A percentile compares a stretch with the other conserved stretches of the same genome.
Conservation (phyloP, 2,797 vertebrate species). For the Capromys pilorides region DNA sequence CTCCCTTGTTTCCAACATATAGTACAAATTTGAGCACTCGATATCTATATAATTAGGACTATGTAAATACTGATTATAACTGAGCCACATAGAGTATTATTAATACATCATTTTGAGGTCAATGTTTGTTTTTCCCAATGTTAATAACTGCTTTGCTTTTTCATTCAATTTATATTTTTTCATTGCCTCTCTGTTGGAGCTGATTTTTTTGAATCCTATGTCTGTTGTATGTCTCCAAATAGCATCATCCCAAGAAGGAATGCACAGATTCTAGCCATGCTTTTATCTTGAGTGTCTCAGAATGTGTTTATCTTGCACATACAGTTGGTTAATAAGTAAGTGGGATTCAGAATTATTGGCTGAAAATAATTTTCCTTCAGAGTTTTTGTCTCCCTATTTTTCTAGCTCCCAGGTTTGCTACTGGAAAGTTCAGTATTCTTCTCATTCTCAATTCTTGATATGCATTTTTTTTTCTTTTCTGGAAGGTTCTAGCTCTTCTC, state of each 20-base stretch:
- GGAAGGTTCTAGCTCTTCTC: constrained; percentile 15
- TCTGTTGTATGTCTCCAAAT: background rate
- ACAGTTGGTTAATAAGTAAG: background rate
- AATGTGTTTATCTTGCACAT: background rate
- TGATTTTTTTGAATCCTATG: background rate
- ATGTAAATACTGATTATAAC: background rate
- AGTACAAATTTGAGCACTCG: too few species aligned
- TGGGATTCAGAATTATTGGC: background rate
- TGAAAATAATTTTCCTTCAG: background rate
- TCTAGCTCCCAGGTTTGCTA: background rate
- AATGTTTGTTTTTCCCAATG: constrained; percentile 5
- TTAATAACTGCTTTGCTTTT: constrained; percentile 32
- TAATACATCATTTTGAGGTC: background rate
- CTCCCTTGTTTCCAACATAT: too few species aligned
- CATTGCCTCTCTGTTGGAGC: background rate
- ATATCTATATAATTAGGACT: too few species aligned
- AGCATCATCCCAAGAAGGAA: background rate
- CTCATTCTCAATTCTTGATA: background rate
- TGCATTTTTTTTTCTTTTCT: background rate
- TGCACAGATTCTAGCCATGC: background rate
- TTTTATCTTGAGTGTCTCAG: background rate
- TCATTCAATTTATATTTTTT: background rate
- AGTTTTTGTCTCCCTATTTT: background rate
- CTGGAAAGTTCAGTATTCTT: background rate
- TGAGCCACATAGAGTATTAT: background rate